Evolutionary conservation across 2,113 vertebrate species (phyloP).

Genomic region (Corythoichthys haematopterus): DNA sequence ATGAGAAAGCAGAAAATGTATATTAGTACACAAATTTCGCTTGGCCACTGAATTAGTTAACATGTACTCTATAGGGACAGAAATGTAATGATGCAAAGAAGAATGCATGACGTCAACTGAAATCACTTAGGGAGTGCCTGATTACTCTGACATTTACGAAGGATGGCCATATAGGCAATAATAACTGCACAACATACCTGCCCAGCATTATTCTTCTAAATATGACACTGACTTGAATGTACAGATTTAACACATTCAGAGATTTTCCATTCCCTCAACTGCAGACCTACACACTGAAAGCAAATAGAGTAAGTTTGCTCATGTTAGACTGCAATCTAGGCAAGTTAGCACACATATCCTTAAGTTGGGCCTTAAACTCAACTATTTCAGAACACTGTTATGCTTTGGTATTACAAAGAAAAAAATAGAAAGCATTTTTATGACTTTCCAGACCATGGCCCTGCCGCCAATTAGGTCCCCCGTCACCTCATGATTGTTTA

Average conservation of each 20-base stretch:
- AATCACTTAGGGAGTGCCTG: background rate
- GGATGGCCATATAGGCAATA: background rate
- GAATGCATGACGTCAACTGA: background rate
- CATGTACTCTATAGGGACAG: background rate
- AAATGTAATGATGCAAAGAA: background rate
- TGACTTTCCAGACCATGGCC: too few species aligned
- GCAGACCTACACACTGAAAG: too few species aligned
- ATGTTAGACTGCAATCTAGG: too few species aligned
- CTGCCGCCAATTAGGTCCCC: too few species aligned
- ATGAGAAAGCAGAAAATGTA: slow-evolving; percentile 23
- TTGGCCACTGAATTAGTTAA: background rate
- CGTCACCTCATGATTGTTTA: too few species aligned
- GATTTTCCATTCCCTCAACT: too few species aligned
- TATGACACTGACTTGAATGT: background rate
- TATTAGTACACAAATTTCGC: background rate
- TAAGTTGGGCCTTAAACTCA: too few species aligned
- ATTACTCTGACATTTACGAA: background rate
- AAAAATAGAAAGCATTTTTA: too few species aligned
- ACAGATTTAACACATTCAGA: background rate
- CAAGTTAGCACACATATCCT: too few species aligned
- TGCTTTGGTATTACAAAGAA: too few species aligned
- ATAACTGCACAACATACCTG: background rate
- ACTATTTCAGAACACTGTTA: too few species aligned
- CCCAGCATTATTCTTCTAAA: background rate
- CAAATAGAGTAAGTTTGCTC: too few species aligned